Evolutionary conservation across 2,797 vertebrate genomes (phyloP).

Genomic region (Eidolon dupreanum): DNA sequence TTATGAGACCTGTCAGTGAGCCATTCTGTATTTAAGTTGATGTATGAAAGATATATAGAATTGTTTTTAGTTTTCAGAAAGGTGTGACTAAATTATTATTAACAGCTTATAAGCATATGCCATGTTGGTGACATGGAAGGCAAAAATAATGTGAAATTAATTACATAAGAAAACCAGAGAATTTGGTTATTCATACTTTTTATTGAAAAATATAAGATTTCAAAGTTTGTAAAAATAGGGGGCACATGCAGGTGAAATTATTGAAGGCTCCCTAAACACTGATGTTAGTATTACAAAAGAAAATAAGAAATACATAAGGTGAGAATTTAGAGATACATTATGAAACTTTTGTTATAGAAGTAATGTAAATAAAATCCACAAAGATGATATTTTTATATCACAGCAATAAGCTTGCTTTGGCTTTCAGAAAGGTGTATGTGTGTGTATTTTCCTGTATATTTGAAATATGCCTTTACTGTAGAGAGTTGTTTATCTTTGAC

Average conservation of each 20-base stretch:
- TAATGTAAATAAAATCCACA: background rate
- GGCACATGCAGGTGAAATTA: background rate
- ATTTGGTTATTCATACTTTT: background rate
- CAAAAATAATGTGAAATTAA: background rate
- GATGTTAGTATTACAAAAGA: background rate
- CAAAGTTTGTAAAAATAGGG: background rate
- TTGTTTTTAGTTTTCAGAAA: background rate
- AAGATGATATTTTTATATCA: background rate
- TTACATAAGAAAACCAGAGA: background rate
- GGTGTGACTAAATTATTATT: background rate
- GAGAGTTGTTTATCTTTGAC: background rate
- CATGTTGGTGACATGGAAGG: background rate
- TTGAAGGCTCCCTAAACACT: background rate
- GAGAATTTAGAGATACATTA: background rate
- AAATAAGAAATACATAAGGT: background rate
- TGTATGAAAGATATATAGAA: background rate
- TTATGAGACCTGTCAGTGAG: background rate
- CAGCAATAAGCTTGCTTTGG: background rate
- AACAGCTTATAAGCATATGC: background rate
- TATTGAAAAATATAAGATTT: background rate
- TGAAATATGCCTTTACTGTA: background rate
- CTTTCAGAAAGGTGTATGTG: background rate
- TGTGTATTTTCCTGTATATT: background rate
- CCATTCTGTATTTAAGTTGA: background rate
- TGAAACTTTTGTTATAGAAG: conserved; percentile 16